Percentiles rank a stretch among this genome's conserved stretches.
Evolutionary conservation across 1,140 invertebrate species (phyloP).

Genomic region (Alviniconcha marisindica): DNA sequence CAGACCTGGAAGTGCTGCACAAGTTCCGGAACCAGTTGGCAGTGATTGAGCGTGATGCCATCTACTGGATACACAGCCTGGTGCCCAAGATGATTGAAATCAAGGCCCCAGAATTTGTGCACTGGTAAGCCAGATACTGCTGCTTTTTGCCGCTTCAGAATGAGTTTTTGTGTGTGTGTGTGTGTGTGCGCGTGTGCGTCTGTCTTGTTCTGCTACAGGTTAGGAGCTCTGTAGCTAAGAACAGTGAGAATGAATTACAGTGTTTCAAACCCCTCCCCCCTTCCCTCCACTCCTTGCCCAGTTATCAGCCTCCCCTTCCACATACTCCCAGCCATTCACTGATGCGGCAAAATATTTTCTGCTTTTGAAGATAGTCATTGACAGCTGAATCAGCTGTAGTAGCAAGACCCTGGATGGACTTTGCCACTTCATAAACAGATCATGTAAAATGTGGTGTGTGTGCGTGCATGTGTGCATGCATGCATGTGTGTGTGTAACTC

Average conservation of each 20-base stretch:
- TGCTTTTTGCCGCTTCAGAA: neutral
- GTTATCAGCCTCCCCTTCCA: no score
- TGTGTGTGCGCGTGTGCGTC: neutral
- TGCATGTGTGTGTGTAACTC: no score
- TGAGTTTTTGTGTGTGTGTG: neutral
- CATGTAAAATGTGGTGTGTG: neutral
- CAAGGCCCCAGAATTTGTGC: conserved; percentile 84
- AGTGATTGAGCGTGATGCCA: conserved; percentile 87
- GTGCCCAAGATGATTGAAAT: conserved; percentile 87
- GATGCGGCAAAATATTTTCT: no score
- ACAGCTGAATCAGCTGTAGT: no score
- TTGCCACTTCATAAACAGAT: no score
- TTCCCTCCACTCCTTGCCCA: no score
- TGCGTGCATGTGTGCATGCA: neutral
- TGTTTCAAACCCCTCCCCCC: no score
- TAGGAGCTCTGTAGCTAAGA: no score
- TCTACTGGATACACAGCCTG: conserved; percentile 90
- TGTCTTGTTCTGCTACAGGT: neutral
- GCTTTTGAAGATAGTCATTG: no score
- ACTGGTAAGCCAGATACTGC: conserved; percentile 76
- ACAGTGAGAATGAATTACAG: no score
- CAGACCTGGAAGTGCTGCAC: conserved; percentile 76
- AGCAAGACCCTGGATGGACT: no score
- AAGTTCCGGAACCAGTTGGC: conserved; percentile 85
- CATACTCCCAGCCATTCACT: no score